phyloP scores from a whole-genome alignment of 2,113 vertebrate species.

The Paracanthobrama guichenoti region DNA sequence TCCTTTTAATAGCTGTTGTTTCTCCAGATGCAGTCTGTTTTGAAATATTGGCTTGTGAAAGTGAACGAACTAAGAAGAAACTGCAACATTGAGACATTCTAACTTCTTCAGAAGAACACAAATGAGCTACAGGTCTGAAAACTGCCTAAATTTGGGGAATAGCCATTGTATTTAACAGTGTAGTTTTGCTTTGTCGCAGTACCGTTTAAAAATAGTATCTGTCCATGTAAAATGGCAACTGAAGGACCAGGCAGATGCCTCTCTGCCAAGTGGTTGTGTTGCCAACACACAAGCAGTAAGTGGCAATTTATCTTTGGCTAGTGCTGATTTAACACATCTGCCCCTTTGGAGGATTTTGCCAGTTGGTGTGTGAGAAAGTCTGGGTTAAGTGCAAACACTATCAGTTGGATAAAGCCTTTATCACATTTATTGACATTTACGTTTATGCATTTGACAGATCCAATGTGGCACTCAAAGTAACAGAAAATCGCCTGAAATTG shows the following conservation, averaged over 20 bases:
- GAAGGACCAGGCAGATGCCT: background rate
- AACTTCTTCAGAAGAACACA: background rate
- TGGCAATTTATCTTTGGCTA: constrained; percentile 9
- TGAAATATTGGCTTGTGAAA: background rate
- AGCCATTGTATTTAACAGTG: background rate
- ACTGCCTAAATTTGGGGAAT: background rate
- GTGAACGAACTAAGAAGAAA: background rate
- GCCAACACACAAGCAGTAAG: background rate
- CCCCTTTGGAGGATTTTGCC: background rate
- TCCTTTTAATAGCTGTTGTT: background rate
- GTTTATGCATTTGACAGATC: background rate
- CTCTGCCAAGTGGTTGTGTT: background rate
- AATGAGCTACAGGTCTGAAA: background rate
- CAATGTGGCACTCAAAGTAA: background rate
- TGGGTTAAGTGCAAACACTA: constrained; percentile 1
- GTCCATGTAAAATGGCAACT: background rate
- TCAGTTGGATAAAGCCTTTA: background rate
- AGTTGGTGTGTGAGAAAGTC: background rate
- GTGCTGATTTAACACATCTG: background rate
- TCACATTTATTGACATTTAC: background rate
- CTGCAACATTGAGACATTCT: background rate
- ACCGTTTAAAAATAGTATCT: background rate
- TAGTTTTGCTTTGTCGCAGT: background rate
- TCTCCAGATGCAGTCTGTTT: background rate
- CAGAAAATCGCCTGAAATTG: background rate